Evolutionary conservation across 2,113 vertebrate genomes (phyloP).

Genomic region (Butastur rufipennis): DNA sequence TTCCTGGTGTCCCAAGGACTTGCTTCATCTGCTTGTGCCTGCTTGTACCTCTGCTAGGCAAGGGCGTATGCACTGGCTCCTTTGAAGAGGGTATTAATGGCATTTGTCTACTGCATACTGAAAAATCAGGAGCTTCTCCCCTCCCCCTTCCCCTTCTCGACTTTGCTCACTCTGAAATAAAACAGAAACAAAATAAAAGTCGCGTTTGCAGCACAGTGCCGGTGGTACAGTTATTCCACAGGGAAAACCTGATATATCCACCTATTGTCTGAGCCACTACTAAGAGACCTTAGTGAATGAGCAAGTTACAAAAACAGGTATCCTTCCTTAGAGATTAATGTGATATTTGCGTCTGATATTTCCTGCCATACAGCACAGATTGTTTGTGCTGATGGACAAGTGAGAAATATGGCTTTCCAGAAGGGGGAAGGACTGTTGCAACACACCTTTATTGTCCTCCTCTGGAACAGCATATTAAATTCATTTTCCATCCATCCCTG

Average conservation of each 20-base stretch:
- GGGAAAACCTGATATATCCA: constrained; percentile 59
- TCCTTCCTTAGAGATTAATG: constrained; percentile 52
- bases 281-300: constrained; percentile 1
- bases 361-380: constrained; percentile 39
- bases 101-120: neutral
- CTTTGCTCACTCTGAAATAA: neutral
- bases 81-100: neutral
- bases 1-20: neutral
- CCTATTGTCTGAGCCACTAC: constrained; percentile 46
- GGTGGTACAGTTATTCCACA: constrained; percentile 9
- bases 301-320: constrained; percentile 56
- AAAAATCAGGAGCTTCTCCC: neutral
- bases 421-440: neutral
- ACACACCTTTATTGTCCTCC: constrained; percentile 54
- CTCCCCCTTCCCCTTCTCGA: neutral
- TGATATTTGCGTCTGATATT: neutral
- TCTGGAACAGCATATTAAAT: constrained; percentile 5
- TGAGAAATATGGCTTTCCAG: neutral
- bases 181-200: constrained; percentile 51
- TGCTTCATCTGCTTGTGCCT: neutral
- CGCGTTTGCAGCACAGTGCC: neutral
- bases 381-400: constrained; percentile 24
- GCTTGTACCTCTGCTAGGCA: neutral
- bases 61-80: neutral
- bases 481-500: constrained; percentile 11